phyloP scores from a whole-genome alignment of 2,888 invertebrate genomes.

The Bhutanitis thaidina region DNA sequence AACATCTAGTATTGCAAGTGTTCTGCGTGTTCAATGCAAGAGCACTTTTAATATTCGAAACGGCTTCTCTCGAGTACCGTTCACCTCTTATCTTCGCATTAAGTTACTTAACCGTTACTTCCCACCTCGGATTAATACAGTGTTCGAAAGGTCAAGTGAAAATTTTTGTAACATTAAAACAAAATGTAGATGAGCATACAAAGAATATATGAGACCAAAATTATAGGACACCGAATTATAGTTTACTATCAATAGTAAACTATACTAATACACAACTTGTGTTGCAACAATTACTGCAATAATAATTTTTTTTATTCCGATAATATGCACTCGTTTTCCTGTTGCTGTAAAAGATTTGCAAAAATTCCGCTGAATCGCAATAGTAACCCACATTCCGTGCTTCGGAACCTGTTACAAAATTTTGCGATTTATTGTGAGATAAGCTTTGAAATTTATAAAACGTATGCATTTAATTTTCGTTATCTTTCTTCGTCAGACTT shows the following conservation, averaged over 20 bases:
- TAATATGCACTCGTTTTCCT: not conserved
- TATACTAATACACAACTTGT: too few species aligned
- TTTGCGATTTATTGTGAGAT: not conserved
- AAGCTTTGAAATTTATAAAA: not conserved
- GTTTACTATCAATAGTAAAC: too few species aligned
- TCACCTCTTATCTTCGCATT: conserved; percentile 49
- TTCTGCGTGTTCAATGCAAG: conserved; percentile 23
- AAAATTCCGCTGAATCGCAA: not conserved
- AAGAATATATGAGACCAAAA: not conserved
- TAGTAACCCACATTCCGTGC: not conserved
- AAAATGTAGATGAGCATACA: conserved; percentile 1
- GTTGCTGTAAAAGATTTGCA: not conserved
- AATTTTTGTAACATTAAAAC: conserved; percentile 30
- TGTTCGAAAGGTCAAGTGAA: conserved; percentile 33
- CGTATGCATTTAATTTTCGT: too few species aligned
- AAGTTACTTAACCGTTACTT: conserved; percentile 47
- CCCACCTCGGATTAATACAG: conserved; percentile 38
- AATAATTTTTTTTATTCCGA: too few species aligned
- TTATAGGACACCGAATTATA: not conserved
- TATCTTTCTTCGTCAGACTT: too few species aligned
- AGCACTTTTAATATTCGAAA: conserved; percentile 24
- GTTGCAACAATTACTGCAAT: too few species aligned
- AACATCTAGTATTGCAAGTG: not conserved
- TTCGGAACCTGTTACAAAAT: not conserved
- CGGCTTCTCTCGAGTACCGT: conserved; percentile 41